Base-by-base conservation (phyloP, 2,113 vertebrate species). In the Blennius ocellaris region DNA sequence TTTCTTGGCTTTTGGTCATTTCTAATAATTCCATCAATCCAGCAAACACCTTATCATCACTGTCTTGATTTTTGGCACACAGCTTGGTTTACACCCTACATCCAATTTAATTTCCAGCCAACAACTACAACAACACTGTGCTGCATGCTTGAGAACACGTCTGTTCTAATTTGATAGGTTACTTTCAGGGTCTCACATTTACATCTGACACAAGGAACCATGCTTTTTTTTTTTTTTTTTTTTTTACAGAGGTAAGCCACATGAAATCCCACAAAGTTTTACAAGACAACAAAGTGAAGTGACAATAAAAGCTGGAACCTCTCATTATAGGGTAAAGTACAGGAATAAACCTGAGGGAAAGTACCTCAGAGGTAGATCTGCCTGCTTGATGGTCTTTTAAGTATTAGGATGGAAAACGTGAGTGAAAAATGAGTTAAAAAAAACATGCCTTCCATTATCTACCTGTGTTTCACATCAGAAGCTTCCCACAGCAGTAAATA, bases 341-440 rank as follows among this genome's bases (percentile, higher is more conserved):
- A 48, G 64, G 55, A 78, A 77, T 74, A 83, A 78, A 80, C 76
- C 69, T 68, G 44, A 71, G 62, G 72, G 59, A 77, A 74, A 64
- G 8, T 78, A 75, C 59, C 56, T 45, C 5, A 14, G 67, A 72
- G 69, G 64, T 66, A 62, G 54, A 78, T 64, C 41, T 64, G 65
- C 47, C 51, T 66, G 63, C 63, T 65, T 80, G 77, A 74, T 81
- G 56, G 73, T 75, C 53, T 82, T 81, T 72, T 74, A 76, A 84
- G 68, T 69, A 74, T 83, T 60, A 49, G 49, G 59, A 16, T 84
- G 84, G 82, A 89, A 86, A 89, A 87, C 72, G 58, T 65, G 51
- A 82, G 69, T 74, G 63, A 82, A 80, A 83, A 85, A 87, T 78
- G 59, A 84, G 70, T 68, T 78, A 80, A 84, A 89, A 90, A 86